These are phyloP conservation scores for Danaus plexippus DNA, from an alignment of 1,140 invertebrate species.

Conservation along the genomic window DNA sequence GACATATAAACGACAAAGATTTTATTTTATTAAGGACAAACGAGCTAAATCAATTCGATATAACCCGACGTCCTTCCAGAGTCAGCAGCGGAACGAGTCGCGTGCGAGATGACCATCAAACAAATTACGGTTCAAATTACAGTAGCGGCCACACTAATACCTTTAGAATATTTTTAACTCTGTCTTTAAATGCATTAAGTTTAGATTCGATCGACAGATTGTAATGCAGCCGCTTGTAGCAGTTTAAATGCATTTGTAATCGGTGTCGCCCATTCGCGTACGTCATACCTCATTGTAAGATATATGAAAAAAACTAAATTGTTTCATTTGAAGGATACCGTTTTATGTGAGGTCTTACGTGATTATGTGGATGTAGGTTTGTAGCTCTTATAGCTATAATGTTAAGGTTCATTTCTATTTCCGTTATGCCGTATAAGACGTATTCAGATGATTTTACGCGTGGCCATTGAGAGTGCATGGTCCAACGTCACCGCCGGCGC, in stretches of 20 bases:
- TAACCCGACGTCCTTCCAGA: slow-evolving; percentile 44
- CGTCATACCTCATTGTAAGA: slow-evolving; percentile 33
- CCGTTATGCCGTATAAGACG: slow-evolving; percentile 10
- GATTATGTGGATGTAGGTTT: slow-evolving; percentile 5
- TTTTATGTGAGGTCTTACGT: slow-evolving; percentile 17
- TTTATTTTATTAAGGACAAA: slow-evolving; percentile 15
- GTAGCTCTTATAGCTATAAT: slow-evolving; percentile 13
- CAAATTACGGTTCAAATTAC: slow-evolving; percentile 23
- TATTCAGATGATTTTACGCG: slow-evolving; percentile 17
- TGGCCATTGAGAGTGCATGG: slow-evolving; percentile 27
- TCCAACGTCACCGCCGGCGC: slow-evolving; percentile 27
- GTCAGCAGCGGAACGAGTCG: slow-evolving; percentile 40
- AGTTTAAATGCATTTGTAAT: slow-evolving; percentile 30
- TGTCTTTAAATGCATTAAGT: slow-evolving; percentile 13
- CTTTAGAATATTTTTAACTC: slow-evolving; percentile 9
- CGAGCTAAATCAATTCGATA: slow-evolving; percentile 52
- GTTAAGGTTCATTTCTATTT: slow-evolving; percentile 23
- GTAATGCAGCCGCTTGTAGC: slow-evolving; percentile 27
- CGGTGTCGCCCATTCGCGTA: slow-evolving; percentile 36
- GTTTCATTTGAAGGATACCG: slow-evolving; percentile 23
- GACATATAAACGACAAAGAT: background rate
- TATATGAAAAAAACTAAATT: slow-evolving; percentile 36
- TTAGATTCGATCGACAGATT: slow-evolving; percentile 9
- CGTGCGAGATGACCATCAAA: slow-evolving; percentile 23
- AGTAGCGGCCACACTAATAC: slow-evolving; percentile 6